A percentile compares a stretch with the other conserved stretches of the same genome.
These are phyloP conservation scores for Lacerta agilis DNA, from an alignment of 2,797 vertebrate species.

Conservation along the genomic window DNA sequence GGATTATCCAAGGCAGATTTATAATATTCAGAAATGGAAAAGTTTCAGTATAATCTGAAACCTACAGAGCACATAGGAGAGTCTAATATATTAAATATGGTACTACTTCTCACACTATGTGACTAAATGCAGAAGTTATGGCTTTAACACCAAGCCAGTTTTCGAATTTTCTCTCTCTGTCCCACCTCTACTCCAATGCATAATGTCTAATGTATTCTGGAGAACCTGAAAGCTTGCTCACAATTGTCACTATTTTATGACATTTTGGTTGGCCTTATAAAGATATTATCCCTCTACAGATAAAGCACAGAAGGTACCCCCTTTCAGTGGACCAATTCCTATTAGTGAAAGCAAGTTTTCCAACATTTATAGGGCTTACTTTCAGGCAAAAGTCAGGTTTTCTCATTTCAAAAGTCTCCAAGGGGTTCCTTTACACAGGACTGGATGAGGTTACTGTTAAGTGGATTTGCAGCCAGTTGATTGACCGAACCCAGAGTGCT, in stretches of 20 bases:
- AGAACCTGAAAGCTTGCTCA: neutral
- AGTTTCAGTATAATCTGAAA: neutral
- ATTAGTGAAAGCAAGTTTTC: neutral
- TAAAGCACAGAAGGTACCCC: neutral
- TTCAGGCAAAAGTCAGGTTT: neutral
- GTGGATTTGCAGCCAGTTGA: too few species aligned
- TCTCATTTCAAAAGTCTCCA: neutral
- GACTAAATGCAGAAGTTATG: neutral
- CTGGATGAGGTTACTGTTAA: too few species aligned
- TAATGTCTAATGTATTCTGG: neutral
- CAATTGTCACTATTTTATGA: neutral
- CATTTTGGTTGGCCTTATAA: neutral
- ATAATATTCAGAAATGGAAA: neutral
- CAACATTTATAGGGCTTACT: neutral
- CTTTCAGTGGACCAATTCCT: neutral
- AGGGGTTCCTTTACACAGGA: neutral
- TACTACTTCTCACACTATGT: neutral
- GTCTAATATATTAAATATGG: neutral
- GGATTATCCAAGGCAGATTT: slow-evolving; percentile 22
- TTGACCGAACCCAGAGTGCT: too few species aligned
- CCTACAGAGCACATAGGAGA: neutral
- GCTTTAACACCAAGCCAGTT: neutral
- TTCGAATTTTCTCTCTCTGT: neutral
- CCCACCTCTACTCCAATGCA: neutral
- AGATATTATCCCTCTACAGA: neutral